Evolutionary conservation across 1,140 invertebrate species (phyloP), one percentile per base, ranked within the genome.

Genomic region (Anagrus nilaparvatae): DNA sequence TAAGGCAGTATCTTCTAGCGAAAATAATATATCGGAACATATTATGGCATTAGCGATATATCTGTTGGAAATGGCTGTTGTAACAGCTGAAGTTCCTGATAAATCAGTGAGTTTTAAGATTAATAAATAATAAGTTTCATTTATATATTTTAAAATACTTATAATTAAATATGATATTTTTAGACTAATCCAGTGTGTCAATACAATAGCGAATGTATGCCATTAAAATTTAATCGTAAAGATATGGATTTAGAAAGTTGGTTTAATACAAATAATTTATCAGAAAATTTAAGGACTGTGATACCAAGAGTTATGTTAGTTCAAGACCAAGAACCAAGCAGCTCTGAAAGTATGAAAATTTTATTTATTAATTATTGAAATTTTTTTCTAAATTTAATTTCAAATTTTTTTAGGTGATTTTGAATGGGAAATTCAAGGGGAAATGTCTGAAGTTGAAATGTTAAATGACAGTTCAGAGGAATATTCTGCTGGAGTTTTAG

Each of bases 21-120:
- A 76, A n/a, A 73, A 78, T 39, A 74, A 74, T 43, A 72, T 87
- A 12, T 80, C 84, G 8, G 90, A 94, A 63, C 84, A 91, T 60
- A 75, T 90, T 41, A 73, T 94, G 47, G 84, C 88, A 38, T 61
- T 95, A 19, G 74, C 84, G 37, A 72, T 96, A 21, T 93, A 90
- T 63, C 72, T 97, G 29, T 67, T 96, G 19, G 87, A 92, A 63
- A 77, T 92, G 65, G 79, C 86, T 18, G 69, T 91, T 14, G 74
- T 80, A 56, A 76, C 78, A 40, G 77, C 73, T 43, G 71, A 76
- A 41, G 59, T 75, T 46, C 66, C 71, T 23, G 52, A 60, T 40
- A 56, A 67, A 59, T 57, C 57, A 27, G 65, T 68, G 52, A 60
- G 53, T 43, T 35, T 7, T 16, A 23, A 21, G 19, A 25, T 16